Evolutionary conservation across 2,113 vertebrate genomes (phyloP), one percentile per base, ranked within the genome.

Genomic region (Puntigrus tetrazona): DNA sequence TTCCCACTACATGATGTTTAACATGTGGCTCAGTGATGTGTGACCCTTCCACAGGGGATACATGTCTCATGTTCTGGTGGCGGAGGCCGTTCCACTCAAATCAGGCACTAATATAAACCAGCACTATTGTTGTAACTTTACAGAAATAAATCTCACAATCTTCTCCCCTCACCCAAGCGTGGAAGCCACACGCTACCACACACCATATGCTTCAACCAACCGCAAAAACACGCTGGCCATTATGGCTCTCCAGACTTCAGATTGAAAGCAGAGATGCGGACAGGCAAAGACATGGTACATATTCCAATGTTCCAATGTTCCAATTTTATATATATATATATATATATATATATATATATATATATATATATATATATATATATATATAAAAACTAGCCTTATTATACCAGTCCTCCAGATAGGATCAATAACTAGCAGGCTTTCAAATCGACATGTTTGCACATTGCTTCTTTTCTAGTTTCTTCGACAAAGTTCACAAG

Each of bases 161-260:
- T 50, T 13, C 45, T 84, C 31, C 85, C 89, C 9, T 84, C 72
- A 89, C 74, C 70, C 72, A 14, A 75, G 85, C 84, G 18, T 34
- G 85, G 65, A 84, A 85, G 88, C 83, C 82, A 72, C 85, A 88
- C 80, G 72, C 80, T 88, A 90, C 90, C 90, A 91, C 76, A 79
- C 88, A 91, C 92, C 92, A 93, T 91, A 89, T 93, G 93, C 91
- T 90, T 89, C 88, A 80, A 90, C 87, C 86, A 89, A 93, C 92
- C 90, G 85, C 92, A 92, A 92, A 92, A 91, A 22, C 63, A 90
- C 91, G 89, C 3, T 90, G 92, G 90, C 92, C 91, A 92, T 93
- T 93, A 92, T 90, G 85, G 90, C 88, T 90, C 90, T 88, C 85
- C 89, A 91, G 88, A 77, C 41, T 86, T 87, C 81, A 92, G 92